Base-by-base conservation (phyloP, 1,140 invertebrate genomes). In the Protaetia brevitarsis region DNA sequence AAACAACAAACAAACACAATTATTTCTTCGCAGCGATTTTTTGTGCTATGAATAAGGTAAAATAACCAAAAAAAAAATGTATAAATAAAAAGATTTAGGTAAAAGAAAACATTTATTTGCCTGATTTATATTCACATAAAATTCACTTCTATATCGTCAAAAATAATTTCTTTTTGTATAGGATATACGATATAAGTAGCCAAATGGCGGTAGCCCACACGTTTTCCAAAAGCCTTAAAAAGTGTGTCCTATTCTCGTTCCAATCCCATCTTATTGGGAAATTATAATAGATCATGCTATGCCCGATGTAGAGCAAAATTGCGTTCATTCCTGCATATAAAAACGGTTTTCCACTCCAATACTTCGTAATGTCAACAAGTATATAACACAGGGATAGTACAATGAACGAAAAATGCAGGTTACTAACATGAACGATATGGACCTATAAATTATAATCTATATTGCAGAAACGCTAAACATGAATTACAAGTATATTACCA, bases 271-370 rank as follows among this genome's bases (percentile, higher is more conserved):
- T 89, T 79, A 89, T 95, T 0, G 88, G 94, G 78, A 95, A 91
- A 72, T 91, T 84, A 66, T 87, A 81, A 30, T 88, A 87, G 68
- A 89, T 87, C 0, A 96, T 73, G 3, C 82, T 84, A 75, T 96
- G 94, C 0, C 94, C 93, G 2, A 93, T 80, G 77, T 96, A 97
- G 70, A 97, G 83, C 0, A 94, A 80, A 29, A 96, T 88, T 5
- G 93, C 88, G 80, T 98, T 98, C 86, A 94, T 94, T 28, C 95
- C 95, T 82, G 85, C 81, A 68, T 86, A 82, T 13, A 85, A 77
- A 74, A 97, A 94, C 0, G 95, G 95, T 34, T 87, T 87, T 3
- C 95, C 95, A 16, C 78, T 81, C 94, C 95, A 97, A 63, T 86
- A 78, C 37, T 86, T 79, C 60, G 83, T 78, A 0, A 93, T 86